These are phyloP conservation scores for Phymastichus coffea DNA, from an alignment of 1,140 invertebrate species.

Conservation along the genomic window DNA sequence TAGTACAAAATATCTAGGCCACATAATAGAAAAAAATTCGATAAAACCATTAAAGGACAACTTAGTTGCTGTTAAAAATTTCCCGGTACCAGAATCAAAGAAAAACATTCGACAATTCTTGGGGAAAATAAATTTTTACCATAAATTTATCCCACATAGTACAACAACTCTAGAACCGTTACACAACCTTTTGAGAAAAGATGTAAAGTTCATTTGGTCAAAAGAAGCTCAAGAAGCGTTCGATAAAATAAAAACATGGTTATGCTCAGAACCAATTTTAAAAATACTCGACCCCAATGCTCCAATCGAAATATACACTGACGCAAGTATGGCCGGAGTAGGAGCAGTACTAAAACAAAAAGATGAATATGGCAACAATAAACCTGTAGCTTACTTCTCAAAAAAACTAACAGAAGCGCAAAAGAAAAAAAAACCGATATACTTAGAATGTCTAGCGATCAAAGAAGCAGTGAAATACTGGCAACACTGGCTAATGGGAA, in stretches of 20 bases:
- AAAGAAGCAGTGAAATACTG: no score
- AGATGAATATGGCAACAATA: constrained; percentile 11
- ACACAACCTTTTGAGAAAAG: constrained; percentile 31
- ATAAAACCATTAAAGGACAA: constrained; percentile 28
- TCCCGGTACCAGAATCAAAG: constrained; percentile 27
- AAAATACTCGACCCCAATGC: constrained; percentile 32
- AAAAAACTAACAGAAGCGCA: no score
- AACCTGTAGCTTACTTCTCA: no score
- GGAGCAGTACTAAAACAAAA: constrained; percentile 28
- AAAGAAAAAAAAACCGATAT: no score
- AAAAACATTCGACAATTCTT: constrained; percentile 34
- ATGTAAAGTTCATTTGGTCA: constrained; percentile 28
- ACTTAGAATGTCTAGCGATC: no score
- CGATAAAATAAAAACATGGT: constrained; percentile 26
- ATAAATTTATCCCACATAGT: constrained; percentile 24
- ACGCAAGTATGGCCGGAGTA: constrained; percentile 22
- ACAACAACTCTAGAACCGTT: constrained; percentile 26
- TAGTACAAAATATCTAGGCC: constrained; percentile 5
- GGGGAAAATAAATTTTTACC: constrained; percentile 32
- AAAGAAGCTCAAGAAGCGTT: constrained; percentile 28
- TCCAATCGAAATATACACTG: constrained; percentile 31
- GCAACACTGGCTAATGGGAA: no score
- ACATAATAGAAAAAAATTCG: constrained; percentile 23
- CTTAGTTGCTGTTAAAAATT: constrained; percentile 29
- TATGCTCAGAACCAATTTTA: constrained; percentile 30